Percentiles rank a stretch among this genome's conserved stretches.
Evolutionary conservation across 2,888 invertebrate genomes (phyloP).

Genomic region (Synanthedon vespiformis): DNA sequence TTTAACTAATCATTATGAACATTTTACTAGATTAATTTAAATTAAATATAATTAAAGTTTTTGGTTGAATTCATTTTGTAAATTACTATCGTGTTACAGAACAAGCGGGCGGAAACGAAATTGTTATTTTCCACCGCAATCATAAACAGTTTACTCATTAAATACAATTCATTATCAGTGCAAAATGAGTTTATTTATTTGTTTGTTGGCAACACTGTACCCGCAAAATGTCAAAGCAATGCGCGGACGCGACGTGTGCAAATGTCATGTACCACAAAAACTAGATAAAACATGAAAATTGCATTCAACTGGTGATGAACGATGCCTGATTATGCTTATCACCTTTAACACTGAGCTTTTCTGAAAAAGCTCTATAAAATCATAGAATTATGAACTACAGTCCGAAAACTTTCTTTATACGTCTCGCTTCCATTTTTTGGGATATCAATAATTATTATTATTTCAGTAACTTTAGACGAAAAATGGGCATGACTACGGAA

Average conservation of each 20-base stretch:
- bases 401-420: too few relatives aligned
- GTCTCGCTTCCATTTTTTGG: too few relatives aligned
- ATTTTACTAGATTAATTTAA: background rate
- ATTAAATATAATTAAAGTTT: background rate
- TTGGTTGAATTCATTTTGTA: background rate
- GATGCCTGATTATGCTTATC: too few relatives aligned
- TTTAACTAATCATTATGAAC: background rate
- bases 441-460: too few relatives aligned
- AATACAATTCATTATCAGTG: slow-evolving; percentile 65
- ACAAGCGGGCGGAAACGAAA: background rate
- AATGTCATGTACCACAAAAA: slow-evolving; percentile 54
- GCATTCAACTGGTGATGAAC: background rate
- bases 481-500: too few relatives aligned
- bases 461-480: too few relatives aligned
- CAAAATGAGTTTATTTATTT: slow-evolving; percentile 63
- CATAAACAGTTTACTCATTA: slow-evolving; percentile 58
- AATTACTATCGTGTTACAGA: background rate
- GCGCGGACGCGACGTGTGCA: slow-evolving; percentile 23
- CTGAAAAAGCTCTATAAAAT: too few relatives aligned
- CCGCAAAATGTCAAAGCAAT: slow-evolving; percentile 50
- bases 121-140: slow-evolving; percentile 42
- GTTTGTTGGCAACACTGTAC: slow-evolving; percentile 29
- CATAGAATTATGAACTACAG: too few relatives aligned
- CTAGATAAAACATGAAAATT: slow-evolving; percentile 39
- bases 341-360: too few relatives aligned